These are phyloP conservation scores for Peromyscus eremicus DNA, from an alignment of 2,797 vertebrate species.

Conservation along the genomic window DNA sequence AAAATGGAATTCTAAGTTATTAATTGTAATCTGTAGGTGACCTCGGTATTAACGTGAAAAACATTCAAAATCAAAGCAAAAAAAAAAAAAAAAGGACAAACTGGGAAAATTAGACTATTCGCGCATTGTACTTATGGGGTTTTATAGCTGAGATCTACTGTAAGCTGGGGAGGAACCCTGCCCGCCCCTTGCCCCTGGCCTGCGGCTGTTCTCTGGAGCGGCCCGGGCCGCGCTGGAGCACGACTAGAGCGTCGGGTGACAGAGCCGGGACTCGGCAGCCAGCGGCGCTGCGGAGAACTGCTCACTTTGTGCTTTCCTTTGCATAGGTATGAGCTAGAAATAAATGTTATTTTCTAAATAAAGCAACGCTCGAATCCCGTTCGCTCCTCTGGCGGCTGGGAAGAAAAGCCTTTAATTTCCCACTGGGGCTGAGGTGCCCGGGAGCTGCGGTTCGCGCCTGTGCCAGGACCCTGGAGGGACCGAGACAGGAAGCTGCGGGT, in stretches of 20 bases:
- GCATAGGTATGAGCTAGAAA: slow-evolving; percentile 96
- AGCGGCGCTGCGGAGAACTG: slow-evolving; percentile 85
- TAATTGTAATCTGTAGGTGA: slow-evolving; percentile 92
- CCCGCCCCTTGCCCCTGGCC: slow-evolving; percentile 82
- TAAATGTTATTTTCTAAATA: slow-evolving; percentile 98
- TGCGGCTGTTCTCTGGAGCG: slow-evolving; percentile 5
- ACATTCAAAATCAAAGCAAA: slow-evolving; percentile 72
- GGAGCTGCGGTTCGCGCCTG: not conserved
- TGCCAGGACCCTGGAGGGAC: not conserved
- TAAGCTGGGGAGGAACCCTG: slow-evolving; percentile 86
- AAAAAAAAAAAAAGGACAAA: slow-evolving; percentile 61
- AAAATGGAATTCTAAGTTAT: slow-evolving; percentile 94
- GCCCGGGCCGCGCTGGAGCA: slow-evolving; percentile 74
- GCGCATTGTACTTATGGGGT: slow-evolving; percentile 86
- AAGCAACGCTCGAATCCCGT: slow-evolving; percentile 59
- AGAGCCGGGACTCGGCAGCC: slow-evolving; percentile 60
- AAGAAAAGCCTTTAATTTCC: slow-evolving; percentile 27
- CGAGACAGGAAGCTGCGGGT: not conserved
- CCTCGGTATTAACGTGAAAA: slow-evolving; percentile 89
- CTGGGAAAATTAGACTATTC: slow-evolving; percentile 71
- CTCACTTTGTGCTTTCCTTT: slow-evolving; percentile 91
- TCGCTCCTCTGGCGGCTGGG: slow-evolving; percentile 22
- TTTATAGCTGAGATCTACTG: slow-evolving; percentile 87
- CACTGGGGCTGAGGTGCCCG: not conserved
- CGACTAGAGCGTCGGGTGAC: slow-evolving; percentile 36